Evolutionary conservation across 1,140 invertebrate genomes (phyloP), one percentile per base, ranked within the genome.

Genomic region (Ooceraea biroi): DNA sequence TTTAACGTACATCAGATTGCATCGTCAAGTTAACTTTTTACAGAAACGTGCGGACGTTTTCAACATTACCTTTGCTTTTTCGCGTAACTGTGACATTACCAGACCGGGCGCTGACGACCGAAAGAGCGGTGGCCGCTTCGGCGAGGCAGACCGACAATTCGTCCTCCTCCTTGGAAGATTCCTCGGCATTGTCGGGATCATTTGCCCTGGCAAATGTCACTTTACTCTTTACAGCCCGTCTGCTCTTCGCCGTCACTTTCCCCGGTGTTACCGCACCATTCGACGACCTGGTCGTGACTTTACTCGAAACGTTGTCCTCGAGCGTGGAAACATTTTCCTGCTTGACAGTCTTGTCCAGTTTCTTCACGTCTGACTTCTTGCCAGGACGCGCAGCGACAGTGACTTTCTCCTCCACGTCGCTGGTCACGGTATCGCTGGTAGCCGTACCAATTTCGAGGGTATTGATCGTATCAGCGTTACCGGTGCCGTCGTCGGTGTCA

Each of bases 131-230:
- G 22, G 92, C 94, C 55, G 93, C 90, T 72, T 94, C 94, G 30
- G 94, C 94, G 36, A 94, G 85, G 85, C 93, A 94, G 22, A 89
- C 92, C 12, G 93, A 93, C 63, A 94, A 87, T 68, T 92, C 91
- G 88, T 94, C 92, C 41, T 90, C 88, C 61, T 88, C 66, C 66
- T 83, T 86, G 48, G 83, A 80, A 87, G 89, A 76, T 17, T 92
- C 80, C 86, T 91, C 66, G 83, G 61, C 78, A 48, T 91, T 87
- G 58, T 90, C 89, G 1, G 41, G 27, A 68, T 86, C 90, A 48
- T 50, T 77, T 85, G 61, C 63, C 60, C 78, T 90, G 50, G 82
- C 71, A 58, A 69, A 84, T 48, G 83, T 90, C 61, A 74, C 82
- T 87, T 90, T 91, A 65, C 61, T 89, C 66, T 90, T 92, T 77